Evolutionary conservation across 2,797 vertebrate genomes (phyloP), one percentile per base, ranked within the genome.

Genomic region (Parotocinclus haroldoi): DNA sequence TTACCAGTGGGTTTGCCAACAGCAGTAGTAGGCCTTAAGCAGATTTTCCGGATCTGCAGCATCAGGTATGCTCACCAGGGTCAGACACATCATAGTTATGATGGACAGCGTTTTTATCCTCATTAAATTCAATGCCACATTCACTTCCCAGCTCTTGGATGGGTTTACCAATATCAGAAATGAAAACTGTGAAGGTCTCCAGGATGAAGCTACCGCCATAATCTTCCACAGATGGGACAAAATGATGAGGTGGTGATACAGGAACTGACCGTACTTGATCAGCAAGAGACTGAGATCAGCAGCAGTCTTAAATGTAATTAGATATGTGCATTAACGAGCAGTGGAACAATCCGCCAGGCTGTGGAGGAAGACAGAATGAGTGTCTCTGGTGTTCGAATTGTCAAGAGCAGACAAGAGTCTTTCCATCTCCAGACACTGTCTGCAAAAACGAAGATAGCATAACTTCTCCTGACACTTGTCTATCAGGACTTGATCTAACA

Each of bases 141-240:
- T 99, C 96, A 0, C 96, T 99, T 49, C 95, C 97, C 81, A 99
- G 85, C 83, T 99, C 97, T 52, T 96, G 92, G 73, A 99, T 83
- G 0, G 97, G 96, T 91, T 89, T 38, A 98, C 97, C 96, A 0
- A 99, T 96, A 75, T 98, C 96, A 0, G 95, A 99, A 81, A 99
- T 98, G 72, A 99, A 99, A 0, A 95, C 85, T 0, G 95, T 94
- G 73, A 99, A 97, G 3, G 95, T 99, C 83, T 99, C 97, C 75
- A 98, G 89, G 0, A 98, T 99, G 80, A 99, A 96, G 77, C 92
- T 99, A 58, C 97, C 97, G 57, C 97, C 97, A 77, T 99, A 99
- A 82, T 99, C 97, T 99, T 99, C 96, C 56, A 99, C 95, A 0
- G 97, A 96, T 0, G 97, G 96, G 0, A 96, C 91, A 63, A 99